Evolutionary conservation across 2,797 vertebrate genomes (phyloP).

Genomic region (Mionectes olivaceus): DNA sequence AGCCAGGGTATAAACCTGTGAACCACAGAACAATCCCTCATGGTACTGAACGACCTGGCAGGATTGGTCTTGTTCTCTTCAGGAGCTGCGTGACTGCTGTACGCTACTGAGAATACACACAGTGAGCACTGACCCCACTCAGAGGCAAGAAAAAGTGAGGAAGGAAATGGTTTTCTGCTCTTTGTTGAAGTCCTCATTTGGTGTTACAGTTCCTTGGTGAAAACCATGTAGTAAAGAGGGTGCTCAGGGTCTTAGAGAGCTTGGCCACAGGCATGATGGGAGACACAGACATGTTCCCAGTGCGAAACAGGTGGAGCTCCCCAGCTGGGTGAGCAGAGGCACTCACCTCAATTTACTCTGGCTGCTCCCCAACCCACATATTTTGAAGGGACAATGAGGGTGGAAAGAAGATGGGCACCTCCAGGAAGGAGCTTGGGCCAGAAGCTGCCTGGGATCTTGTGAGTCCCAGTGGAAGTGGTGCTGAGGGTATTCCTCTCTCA

Average conservation of each 20-base stretch:
- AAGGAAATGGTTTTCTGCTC: neutral
- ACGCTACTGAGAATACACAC: neutral
- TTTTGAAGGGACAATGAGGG: neutral
- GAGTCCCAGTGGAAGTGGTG: neutral
- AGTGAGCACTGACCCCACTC: neutral
- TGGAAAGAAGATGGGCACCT: neutral
- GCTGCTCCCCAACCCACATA: neutral
- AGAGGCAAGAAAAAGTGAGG: accelerated
- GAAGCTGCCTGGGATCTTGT: accelerated
- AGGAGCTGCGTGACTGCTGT: neutral
- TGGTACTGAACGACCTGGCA: neutral
- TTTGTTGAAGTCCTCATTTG: neutral
- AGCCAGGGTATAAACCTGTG: neutral
- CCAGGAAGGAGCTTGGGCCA: neutral
- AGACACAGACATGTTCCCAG: accelerated
- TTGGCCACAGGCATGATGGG: neutral
- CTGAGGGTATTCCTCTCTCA: neutral
- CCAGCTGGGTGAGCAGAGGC: accelerated
- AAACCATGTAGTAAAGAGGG: neutral
- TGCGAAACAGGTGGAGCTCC: accelerated
- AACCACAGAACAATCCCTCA: neutral
- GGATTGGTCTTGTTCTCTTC: neutral
- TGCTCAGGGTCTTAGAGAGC: accelerated
- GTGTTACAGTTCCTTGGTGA: neutral
- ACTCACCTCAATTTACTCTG: no score